phyloP scores from a whole-genome alignment of 2,113 vertebrate species.

The Ardeotis arabs region DNA sequence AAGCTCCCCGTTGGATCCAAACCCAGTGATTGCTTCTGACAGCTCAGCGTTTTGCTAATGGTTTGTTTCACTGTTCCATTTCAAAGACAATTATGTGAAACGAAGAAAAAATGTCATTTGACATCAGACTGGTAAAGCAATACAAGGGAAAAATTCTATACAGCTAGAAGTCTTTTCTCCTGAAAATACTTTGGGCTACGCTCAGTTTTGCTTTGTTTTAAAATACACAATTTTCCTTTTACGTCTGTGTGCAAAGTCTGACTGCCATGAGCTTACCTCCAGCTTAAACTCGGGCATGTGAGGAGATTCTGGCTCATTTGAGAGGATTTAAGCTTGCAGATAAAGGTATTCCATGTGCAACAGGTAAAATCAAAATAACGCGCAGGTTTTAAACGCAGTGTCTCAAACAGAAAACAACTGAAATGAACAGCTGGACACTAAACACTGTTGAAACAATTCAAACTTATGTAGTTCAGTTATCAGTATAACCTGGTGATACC shows the following conservation, averaged over 20 bases:
- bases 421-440: not conserved
- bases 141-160: not conserved
- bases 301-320: not conserved
- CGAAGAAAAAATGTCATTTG: constrained; percentile 20
- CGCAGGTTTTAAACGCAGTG: not conserved
- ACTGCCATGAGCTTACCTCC: not conserved
- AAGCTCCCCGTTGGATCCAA: not conserved
- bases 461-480: not conserved
- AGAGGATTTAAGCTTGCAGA: not conserved
- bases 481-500: not conserved
- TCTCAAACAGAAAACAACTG: not conserved
- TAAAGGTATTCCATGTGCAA: not conserved
- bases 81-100: constrained; percentile 39
- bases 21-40: constrained; percentile 18
- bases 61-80: constrained; percentile 38
- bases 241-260: not conserved
- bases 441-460: not conserved
- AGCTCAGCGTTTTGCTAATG: constrained; percentile 30
- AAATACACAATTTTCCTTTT: not conserved
- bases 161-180: not conserved
- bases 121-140: constrained; percentile 8
- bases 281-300: not conserved
- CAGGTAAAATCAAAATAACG: not conserved
- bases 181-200: not conserved
- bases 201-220: not conserved